These are phyloP conservation scores for Misgurnus anguillicaudatus DNA, from an alignment of 2,113 vertebrate species.

Conservation along the genomic window DNA sequence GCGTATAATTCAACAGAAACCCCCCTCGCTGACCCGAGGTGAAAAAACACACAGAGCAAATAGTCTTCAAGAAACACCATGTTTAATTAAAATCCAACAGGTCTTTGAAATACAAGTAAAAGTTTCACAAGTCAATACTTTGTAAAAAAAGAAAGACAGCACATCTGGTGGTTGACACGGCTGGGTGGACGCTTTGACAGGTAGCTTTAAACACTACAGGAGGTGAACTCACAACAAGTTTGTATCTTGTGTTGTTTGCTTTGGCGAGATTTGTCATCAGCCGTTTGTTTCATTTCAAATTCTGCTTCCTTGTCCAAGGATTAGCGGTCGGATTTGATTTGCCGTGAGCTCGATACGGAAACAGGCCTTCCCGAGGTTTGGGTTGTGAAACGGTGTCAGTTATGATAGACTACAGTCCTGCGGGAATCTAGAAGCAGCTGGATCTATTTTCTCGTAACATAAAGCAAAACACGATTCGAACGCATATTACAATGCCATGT, in stretches of 20 bases:
- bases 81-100: conserved; percentile 59
- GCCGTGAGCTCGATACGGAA: conserved; percentile 19
- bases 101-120: conserved; percentile 31
- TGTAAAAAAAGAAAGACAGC: conserved; percentile 10
- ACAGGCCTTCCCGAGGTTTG: conserved; percentile 16
- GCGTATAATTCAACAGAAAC: conserved; percentile 48
- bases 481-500: conserved; percentile 37
- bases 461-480: not conserved
- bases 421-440: not conserved
- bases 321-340: conserved; percentile 45
- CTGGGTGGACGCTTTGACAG: not conserved
- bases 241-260: conserved; percentile 49
- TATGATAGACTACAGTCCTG: not conserved
- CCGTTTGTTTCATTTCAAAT: conserved; percentile 43
- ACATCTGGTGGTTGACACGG: conserved; percentile 35
- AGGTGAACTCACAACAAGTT: not conserved
- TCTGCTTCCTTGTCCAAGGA: conserved; percentile 43
- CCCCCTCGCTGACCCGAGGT: conserved; percentile 45
- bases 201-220: conserved; percentile 12
- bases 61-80: conserved; percentile 51
- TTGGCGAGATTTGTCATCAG: conserved; percentile 40
- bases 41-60: conserved; percentile 24
- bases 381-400: conserved; percentile 35
- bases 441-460: conserved; percentile 26
- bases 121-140: conserved; percentile 35